Evolutionary conservation across 1,140 invertebrate genomes (phyloP), one percentile per base, ranked within the genome.

Genomic region (Megalopta genalis): DNA sequence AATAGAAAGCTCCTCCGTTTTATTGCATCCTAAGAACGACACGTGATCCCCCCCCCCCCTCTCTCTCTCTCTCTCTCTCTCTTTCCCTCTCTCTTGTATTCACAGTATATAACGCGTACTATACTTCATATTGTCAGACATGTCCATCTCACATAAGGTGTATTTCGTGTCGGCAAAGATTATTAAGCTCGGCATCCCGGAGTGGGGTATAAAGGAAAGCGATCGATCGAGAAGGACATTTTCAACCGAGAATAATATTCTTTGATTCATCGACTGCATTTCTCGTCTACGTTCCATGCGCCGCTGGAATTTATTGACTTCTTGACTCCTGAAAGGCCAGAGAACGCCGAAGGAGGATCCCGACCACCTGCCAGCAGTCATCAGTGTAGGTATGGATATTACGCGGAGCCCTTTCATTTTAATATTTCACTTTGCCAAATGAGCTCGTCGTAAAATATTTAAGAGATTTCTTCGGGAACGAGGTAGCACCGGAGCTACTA

Each of bases 241-340:
- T 8, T 64, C 67, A 27, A 63, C 7, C 57, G 67, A 60, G 67
- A 42, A 77, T 63, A 70, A 71, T 77, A 52, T 49, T 52, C 75
- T 71, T 71, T 27, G 59, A 77, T 62, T 77, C 59, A 25, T 12
- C 27, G 32, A 32, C 37, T 63, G 23, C 75, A 18, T n/a, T 3
- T 23, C 42, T 23, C 27, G 18, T 16, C 32, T 7, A 9, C 25
- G 49, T 21, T 9, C 8, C 49, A 21, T 52, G 5, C 49, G 49
- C 10, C 8, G 7, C 25, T 39, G 18, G 59, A 63, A 77, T 77
- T 64, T 63, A 70, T 70, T 42, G 54, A 70, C 23, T 49, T 18
- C 12, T 27, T 18, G 52, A 67, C 27, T 70, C 62, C 32, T 10
- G 1, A 21, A 52, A 52, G 6, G 49, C 49, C 49, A 18, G 14